Evolutionary conservation across 2,797 vertebrate species (phyloP), one percentile per base, ranked within the genome.

Genomic region (Capromys pilorides): DNA sequence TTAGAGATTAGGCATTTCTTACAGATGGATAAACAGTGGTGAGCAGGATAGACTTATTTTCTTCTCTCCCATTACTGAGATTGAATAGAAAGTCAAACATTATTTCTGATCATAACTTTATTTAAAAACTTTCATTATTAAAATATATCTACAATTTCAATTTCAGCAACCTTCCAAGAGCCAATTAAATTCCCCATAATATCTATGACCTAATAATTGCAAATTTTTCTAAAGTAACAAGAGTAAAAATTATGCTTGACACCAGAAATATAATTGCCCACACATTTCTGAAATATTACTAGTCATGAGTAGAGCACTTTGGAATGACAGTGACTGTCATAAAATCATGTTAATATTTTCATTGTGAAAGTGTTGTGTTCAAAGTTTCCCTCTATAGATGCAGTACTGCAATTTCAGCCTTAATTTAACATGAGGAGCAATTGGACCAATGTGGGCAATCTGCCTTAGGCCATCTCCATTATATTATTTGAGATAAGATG

Each of bases 351-450:
- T 90, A 69, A 96, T 93, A 51, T 95, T 97, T 96, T 96, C 86
- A 94, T 13, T 66, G 16, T 94, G 59, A 94, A 97, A 92, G 67
- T 93, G 14, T 62, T 97, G 90, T 94, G 79, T 67, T 96, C 95
- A 95, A 81, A 94, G 85, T 96, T 86, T 93, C 57, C 49, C 92
- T 96, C 69, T 49, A 78, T 54, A 91, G 67, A 80, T 80, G 41
- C 64, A 92, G 71, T 94, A 96, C 87, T 94, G 96, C 67, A 96
- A 96, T 95, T 96, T 88, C 92, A 92, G 39, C 9, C 9, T 61
- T 62, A 33, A 41, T 92, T 88, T 96, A 97, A 97, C 69, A 96
- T 97, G 78, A 96, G 94, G 88, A 97, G 96, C 95, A 96, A 97
- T 95, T 96, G 95, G 89, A 90, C 91, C 95, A 92, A 33, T 1